Evolutionary conservation across 2,113 vertebrate genomes (phyloP), one percentile per base, ranked within the genome.

Genomic region (Sceloporus undulatus): DNA sequence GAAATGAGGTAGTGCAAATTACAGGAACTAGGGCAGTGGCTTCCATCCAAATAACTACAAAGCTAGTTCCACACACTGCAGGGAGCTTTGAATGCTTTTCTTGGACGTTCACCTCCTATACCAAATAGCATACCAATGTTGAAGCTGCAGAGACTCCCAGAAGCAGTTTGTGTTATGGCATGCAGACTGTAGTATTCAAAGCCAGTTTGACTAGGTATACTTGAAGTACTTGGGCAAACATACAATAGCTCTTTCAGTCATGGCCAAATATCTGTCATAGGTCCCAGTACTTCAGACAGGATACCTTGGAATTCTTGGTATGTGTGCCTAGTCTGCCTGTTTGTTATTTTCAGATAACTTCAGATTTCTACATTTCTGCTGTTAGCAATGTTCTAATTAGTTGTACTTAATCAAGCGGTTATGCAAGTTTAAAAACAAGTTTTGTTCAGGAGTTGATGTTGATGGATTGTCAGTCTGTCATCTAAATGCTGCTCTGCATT

Each of bases 401-500:
- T 10, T 1, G 84, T 40, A 75, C 10, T 70, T 56, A 86, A 2
- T 68, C n/a, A 88, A 29, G 23, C 70, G 56, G 34, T 59, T 88
- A 5, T 84, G 42, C 54, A 48, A 48, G 62, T 82, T 86, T 83
- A 40, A 13, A 0, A 29, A 16, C 78, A 1, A 0, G 0, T 13
- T 77, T 34, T 40, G 1, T 34, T 0, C 29, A 89, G 59, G 29
- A 92, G 81, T 91, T 92, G 62, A 0, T 3, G 86, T 79, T 4
- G 38, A 87, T 79, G 42, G 88, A 38, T 5, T 70, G 86, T 83
- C 52, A 54, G 11, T 38, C 38, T 1, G 9, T 73, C 56, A 40
- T 88, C 91, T 21, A 70, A 6, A 83, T 25, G 70, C 82, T 91
- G 23, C 86, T 88, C 2, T 83, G 79, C 62, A 62, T 70, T 71